Evolutionary conservation across 2,888 invertebrate genomes (phyloP).

Genomic region (Nymphalis polychloros): DNA sequence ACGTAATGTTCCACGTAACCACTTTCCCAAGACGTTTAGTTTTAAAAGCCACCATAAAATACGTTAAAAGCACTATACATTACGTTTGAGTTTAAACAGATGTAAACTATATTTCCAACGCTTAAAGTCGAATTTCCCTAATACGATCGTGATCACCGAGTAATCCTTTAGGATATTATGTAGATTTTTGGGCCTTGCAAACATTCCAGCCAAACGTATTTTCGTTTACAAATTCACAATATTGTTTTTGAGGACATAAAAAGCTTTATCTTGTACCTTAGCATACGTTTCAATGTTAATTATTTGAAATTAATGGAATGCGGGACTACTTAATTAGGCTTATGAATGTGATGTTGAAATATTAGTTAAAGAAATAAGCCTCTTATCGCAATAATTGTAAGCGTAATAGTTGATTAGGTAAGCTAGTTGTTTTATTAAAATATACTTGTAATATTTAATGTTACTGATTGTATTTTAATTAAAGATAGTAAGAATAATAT

Average conservation of each 20-base stretch:
- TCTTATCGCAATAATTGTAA: no score
- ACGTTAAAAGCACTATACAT: constrained; percentile 28
- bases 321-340: constrained; percentile 29
- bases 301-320: constrained; percentile 24
- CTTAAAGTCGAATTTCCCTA: constrained; percentile 23
- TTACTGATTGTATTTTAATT: no score
- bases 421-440: no score
- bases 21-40: constrained; percentile 38
- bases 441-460: no score
- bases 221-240: constrained; percentile 42
- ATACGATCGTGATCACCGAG: constrained; percentile 4
- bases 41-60: constrained; percentile 37
- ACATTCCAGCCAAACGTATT: constrained; percentile 37
- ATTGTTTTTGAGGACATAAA: constrained; percentile 39
- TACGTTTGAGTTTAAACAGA: not conserved
- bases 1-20: constrained; percentile 29
- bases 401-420: no score
- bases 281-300: constrained; percentile 17
- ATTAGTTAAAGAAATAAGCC: not conserved
- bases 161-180: constrained; percentile 39
- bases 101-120: not conserved
- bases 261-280: constrained; percentile 33
- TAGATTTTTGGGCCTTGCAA: constrained; percentile 41
- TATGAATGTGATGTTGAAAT: constrained; percentile 11
- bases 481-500: no score